These are phyloP conservation scores for Macrobrachium rosenbergii DNA, from an alignment of 1,140 invertebrate genomes.

Conservation along the genomic window DNA sequence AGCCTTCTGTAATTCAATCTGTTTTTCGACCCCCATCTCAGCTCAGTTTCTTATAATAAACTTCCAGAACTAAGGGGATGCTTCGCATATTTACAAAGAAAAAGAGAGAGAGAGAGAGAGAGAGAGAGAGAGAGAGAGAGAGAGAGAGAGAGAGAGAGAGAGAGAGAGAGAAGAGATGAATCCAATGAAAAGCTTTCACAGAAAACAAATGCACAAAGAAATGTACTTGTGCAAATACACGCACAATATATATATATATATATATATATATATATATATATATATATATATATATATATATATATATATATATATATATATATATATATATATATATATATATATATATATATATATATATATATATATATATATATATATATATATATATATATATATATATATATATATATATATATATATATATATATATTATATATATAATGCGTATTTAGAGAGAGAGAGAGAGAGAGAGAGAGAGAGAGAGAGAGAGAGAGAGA, in stretches of 20 bases:
- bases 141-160: slow-evolving; percentile 6
- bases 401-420: too few relatives aligned
- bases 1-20: too few relatives aligned
- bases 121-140: slow-evolving; percentile 6
- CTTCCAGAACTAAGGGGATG: neutral
- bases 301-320: neutral
- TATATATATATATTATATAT: neutral
- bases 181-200: neutral
- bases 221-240: neutral
- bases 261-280: slow-evolving; percentile 1
- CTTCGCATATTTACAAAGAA: neutral
- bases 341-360: too few relatives aligned
- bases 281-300: neutral
- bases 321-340: too few relatives aligned
- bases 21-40: too few relatives aligned
- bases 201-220: too few relatives aligned
- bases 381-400: too few relatives aligned
- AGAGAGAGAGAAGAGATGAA: neutral
- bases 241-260: neutral
- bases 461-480: too few relatives aligned
- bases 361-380: too few relatives aligned
- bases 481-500: too few relatives aligned
- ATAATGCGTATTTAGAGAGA: neutral
- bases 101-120: slow-evolving; percentile 1
- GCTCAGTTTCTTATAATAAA: too few relatives aligned